Evolutionary conservation across 1,140 invertebrate species (phyloP).

Genomic region (Drosophila nikananu): DNA sequence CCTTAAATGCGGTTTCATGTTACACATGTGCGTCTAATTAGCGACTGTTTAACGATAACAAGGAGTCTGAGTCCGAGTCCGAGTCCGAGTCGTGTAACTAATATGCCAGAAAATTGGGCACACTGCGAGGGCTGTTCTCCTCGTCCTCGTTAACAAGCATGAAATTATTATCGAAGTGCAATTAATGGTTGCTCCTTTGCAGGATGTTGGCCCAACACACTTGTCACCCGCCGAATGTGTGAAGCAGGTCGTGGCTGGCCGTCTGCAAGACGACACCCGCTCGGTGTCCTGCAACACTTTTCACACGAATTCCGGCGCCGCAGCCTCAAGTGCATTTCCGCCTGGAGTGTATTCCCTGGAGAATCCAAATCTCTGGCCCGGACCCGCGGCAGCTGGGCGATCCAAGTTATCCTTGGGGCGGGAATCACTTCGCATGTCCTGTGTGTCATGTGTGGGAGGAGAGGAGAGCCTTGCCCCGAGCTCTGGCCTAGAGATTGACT

Average conservation of each 20-base stretch:
- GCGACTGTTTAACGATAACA: conserved; percentile 79
- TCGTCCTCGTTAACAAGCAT: conserved; percentile 68
- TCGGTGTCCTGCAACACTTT: conserved; percentile 35
- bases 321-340: conserved; percentile 70
- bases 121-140: background rate
- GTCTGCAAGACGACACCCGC: conserved; percentile 42
- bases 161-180: conserved; percentile 83
- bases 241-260: conserved; percentile 23
- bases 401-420: background rate
- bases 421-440: conserved; percentile 36
- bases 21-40: conserved; percentile 84
- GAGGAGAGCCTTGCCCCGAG: background rate
- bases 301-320: conserved; percentile 76
- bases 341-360: conserved; percentile 13
- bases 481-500: background rate
- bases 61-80: conserved; percentile 27
- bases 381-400: conserved; percentile 19
- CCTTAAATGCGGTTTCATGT: conserved; percentile 80
- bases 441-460: conserved; percentile 3
- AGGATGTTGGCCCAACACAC: conserved; percentile 66
- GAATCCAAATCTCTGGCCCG: conserved; percentile 9
- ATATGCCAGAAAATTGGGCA: conserved; percentile 59
- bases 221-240: conserved; percentile 51
- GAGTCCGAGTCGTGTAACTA: conserved; percentile 56
- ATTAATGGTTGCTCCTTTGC: conserved; percentile 66